A percentile compares a stretch with the other conserved stretches of the same genome.
phyloP scores from a whole-genome alignment of 2,113 vertebrate species.

The Periophthalmus modestus region DNA sequence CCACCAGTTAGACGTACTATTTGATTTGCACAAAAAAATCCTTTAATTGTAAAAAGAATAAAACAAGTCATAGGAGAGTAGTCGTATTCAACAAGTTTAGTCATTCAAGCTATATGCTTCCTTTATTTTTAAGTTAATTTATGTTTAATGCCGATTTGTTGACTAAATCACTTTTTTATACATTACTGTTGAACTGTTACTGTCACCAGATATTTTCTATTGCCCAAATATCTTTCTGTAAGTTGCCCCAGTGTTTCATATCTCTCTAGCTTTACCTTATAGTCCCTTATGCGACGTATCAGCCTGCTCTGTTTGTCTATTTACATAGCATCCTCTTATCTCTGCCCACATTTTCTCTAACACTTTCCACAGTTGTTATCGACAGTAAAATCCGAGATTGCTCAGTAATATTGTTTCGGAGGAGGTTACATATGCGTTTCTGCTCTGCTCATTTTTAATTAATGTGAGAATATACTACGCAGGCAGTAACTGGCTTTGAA shows the following conservation, averaged over 20 bases:
- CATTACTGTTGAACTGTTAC: constrained; percentile 15
- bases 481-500: constrained; percentile 15
- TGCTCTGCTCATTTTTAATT: constrained; percentile 18
- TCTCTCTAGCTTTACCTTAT: constrained; percentile 31
- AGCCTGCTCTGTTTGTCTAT: constrained; percentile 45
- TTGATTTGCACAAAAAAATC: constrained; percentile 29
- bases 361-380: constrained; percentile 46
- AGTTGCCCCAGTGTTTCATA: constrained; percentile 25
- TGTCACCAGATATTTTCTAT: constrained; percentile 17
- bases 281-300: constrained; percentile 37
- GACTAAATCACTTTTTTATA: constrained; percentile 7
- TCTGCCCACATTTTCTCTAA: constrained; percentile 38
- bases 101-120: constrained; percentile 7
- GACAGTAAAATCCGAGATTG: constrained; percentile 25
- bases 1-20: constrained; percentile 31
- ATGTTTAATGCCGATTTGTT: constrained; percentile 3
- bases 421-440: constrained; percentile 23
- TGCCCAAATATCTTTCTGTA: constrained; percentile 14
- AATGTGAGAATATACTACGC: constrained; percentile 23
- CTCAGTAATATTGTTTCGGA: constrained; percentile 31
- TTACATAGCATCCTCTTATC: constrained; percentile 52
- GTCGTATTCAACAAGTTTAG: constrained; percentile 33
- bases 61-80: constrained; percentile 10
- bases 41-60: background rate
- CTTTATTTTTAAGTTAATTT: constrained; percentile 1